Base-by-base conservation (phyloP, 2,797 vertebrate species). In the Sarcoramphus papa region DNA sequence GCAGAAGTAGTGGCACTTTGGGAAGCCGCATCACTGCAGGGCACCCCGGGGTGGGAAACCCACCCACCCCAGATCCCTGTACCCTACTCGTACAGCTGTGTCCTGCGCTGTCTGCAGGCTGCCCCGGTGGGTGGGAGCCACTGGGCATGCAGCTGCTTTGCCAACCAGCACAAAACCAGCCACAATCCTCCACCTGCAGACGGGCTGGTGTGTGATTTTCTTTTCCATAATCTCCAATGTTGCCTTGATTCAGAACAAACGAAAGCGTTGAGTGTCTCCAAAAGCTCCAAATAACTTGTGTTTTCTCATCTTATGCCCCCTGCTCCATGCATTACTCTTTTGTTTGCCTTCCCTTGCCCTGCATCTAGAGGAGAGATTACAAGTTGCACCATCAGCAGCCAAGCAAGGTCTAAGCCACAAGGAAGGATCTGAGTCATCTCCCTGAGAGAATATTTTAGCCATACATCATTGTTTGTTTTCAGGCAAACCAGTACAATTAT, bases 401-500 rank as follows among this genome's bases (percentile, higher is more conserved):
- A 74, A 70, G 78, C 60, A 70, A 96, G 54, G 91, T 96, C 93
- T 93, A 72, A 92, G 82, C 91, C 91, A 91, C 95, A 93, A 95
- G 87, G 93, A 97, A 94, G 90, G 70, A 45, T 95, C 91, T 92
- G 88, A 96, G 81, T 97, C 91, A 95, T 96, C 95, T 97, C 94
- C 93, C 92, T 5, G 33, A 86, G 77, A 96, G 97, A 97, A 88
- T 96, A 96, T 93, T 97, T 97, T 91, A 97, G 94, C 93, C 92
- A 95, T 88, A 97, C 51, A 93, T 98, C 96, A 97, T 95, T 95
- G 88, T 97, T 98, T 98, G 94, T 98, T 98, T 98, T 97, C 93
- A 96, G 90, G 93, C 94, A 96, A 97, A 97, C 90, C 81, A 84
- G 28, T 79, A 97, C 88, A 97, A 98, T 98, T 98, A 98, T 96